Base-by-base conservation (phyloP, 2,888 invertebrate genomes). In the Scrobipalpa atriplicella region DNA sequence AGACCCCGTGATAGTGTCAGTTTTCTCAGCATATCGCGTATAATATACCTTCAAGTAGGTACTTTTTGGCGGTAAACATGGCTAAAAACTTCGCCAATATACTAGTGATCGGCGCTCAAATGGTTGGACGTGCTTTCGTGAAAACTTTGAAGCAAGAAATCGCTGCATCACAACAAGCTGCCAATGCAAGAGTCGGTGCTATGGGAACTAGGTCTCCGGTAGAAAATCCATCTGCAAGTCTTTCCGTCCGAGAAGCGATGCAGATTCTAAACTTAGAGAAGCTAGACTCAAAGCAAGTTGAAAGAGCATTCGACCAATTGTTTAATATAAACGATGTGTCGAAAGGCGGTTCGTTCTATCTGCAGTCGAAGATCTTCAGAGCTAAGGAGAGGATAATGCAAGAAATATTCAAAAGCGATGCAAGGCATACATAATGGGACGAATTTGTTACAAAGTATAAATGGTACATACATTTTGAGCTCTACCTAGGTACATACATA, bases 361-460 rank as follows among this genome's bases (percentile, higher is more conserved):
- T 54, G 19, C 54, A 54, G 18, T 54, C 54, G 54, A 54, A 54
- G 21, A 54, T 54, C 10, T 18, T 54, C 21, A 54, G 54, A 54
- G 54, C 54, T 54, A 54, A 54, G 6, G 54, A 54, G 10, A 54
- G 54, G 21, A 21, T 54, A 1, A 3, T 47, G n/a, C 47, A 47
- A 47, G 47, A 47, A 16, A 47, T 47, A 29, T 5, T 29, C 29
- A 29, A 29, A 29, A 29, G 29, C 2, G 29, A 29, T 3, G 29
- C 29, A 29, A 29, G 29, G 29, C 29, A 29, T 3, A 29, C 29
- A 5, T 29, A 29, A 29, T 29, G 5, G 29, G 29, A 29, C 29
- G 2, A 29, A 29, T 29, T 29, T 5, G 29, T 29, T 29, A 29
- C 5, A 29, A 29, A 29, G 29, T 3, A 29, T 29, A 3, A 3